These are phyloP conservation scores for Scaptomyza graminum DNA, from an alignment of 1,140 invertebrate genomes.

Conservation along the genomic window DNA sequence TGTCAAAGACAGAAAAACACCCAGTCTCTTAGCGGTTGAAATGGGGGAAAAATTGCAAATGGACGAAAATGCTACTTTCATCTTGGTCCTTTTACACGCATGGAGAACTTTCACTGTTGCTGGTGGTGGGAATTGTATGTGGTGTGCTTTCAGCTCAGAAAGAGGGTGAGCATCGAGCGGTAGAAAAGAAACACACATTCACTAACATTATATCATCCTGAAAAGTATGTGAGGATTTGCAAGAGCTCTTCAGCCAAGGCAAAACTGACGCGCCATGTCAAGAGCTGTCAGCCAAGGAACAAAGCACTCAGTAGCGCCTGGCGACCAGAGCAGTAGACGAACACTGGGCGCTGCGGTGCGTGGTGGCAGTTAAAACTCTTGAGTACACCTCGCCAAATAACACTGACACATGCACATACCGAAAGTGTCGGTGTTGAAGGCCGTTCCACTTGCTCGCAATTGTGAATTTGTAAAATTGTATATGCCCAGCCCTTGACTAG, in stretches of 20 bases:
- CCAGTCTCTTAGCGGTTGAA: conserved; percentile 10
- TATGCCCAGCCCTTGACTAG: conserved; percentile 16
- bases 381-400: conserved; percentile 19
- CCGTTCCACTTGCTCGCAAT: conserved; percentile 52
- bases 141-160: conserved; percentile 11
- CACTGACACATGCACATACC: background rate
- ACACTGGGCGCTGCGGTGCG: background rate
- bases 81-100: conserved; percentile 65
- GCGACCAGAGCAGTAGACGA: background rate
- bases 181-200: background rate
- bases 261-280: conserved; percentile 42
- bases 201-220: conserved; percentile 16
- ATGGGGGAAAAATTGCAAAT: conserved; percentile 73
- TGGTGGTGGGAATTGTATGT: conserved; percentile 22
- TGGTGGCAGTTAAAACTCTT: conserved; percentile 8
- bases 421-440: conserved; percentile 62
- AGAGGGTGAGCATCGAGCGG: background rate
- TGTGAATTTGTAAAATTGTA: conserved; percentile 34
- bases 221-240: conserved; percentile 68
- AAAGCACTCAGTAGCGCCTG: conserved; percentile 58
- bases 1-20: conserved; percentile 56
- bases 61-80: conserved; percentile 77
- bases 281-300: conserved; percentile 69
- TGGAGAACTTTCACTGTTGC: conserved; percentile 69
- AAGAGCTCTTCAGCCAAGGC: conserved; percentile 50